Evolutionary conservation across 2,888 invertebrate genomes (phyloP), one percentile per base, ranked within the genome.

Genomic region (Tetropium fuscum): DNA sequence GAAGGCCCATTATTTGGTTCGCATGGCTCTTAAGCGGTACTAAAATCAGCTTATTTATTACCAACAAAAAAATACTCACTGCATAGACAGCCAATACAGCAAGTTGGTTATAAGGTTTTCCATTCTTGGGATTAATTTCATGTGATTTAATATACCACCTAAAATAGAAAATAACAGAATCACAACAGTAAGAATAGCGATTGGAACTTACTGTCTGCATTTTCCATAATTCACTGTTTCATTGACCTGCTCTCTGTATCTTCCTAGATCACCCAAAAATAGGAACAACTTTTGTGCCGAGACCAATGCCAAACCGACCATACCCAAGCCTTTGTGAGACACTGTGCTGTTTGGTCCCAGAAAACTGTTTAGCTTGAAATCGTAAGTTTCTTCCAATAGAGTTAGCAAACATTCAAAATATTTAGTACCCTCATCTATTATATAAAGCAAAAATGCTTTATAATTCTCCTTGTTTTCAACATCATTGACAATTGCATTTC

Each of bases 111-210:
- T 97, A 98, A 0, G 97, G 95, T 68, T 94, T 87, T 47, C 97
- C 97, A 84, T 97, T 97, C 81, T 95, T 94, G 5, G 98, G 96
- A 82, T 96, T 94, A 34, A 97, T 88, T 81, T 93, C 92, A 78
- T 95, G 94, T 7, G 98, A 96, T 83, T 94, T 95, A 60, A 94
- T 88, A 79, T 98, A 98, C 90, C 93, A 97, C 74, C 91, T 80
- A 57, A 74, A 81, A 76, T 63, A 63, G 68, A 25, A 25, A 25
- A 27, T 7, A 34, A 34, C 11, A 45, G 48, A 53, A 44, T 13
- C 22, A 16, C n/a, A 41, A 43, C 19, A 55, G 16, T 16, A 2
- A 10, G 8, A 20, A 53, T 44, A 13, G 10, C 8, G 30, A 13
- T n/a, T 8, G n/a, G 4, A 11, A 85, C 85, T 83, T 79, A 90